Percentiles rank a stretch among this genome's conserved stretches.
These are phyloP conservation scores for Drosophila cracens DNA, from an alignment of 2,888 invertebrate genomes.

Conservation along the genomic window DNA sequence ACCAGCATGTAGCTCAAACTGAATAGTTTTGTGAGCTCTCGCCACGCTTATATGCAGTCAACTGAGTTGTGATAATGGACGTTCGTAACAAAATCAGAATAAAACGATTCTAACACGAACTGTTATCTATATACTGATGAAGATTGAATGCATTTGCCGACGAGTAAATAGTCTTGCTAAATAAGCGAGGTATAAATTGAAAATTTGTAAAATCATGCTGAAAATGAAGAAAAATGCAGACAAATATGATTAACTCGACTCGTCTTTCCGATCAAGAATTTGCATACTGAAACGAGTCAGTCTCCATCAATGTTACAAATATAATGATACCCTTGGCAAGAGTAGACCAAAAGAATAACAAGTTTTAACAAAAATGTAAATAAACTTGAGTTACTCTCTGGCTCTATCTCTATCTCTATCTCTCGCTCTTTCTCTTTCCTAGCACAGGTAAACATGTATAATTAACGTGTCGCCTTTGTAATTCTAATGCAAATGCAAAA, in stretches of 20 bases:
- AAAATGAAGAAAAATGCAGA: neutral
- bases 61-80: neutral
- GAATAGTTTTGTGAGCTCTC: neutral
- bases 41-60: slow-evolving; percentile 13
- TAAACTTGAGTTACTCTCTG: neutral
- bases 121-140: neutral
- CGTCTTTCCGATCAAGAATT: neutral
- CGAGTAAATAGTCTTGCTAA: neutral
- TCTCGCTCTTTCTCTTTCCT: neutral
- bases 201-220: neutral
- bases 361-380: neutral
- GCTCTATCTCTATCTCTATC: too few species aligned
- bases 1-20: slow-evolving; percentile 23
- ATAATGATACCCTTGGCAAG: neutral
- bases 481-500: neutral
- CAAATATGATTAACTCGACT: neutral
- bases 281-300: neutral
- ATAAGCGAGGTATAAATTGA: neutral
- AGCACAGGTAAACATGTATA: too few species aligned
- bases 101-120: neutral
- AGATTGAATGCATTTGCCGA: neutral
- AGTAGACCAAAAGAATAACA: neutral
- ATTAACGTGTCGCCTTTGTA: neutral
- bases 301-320: neutral
- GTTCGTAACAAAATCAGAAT: neutral